Base-by-base conservation (phyloP, 2,113 vertebrate species). In the Oryzias woworae region DNA sequence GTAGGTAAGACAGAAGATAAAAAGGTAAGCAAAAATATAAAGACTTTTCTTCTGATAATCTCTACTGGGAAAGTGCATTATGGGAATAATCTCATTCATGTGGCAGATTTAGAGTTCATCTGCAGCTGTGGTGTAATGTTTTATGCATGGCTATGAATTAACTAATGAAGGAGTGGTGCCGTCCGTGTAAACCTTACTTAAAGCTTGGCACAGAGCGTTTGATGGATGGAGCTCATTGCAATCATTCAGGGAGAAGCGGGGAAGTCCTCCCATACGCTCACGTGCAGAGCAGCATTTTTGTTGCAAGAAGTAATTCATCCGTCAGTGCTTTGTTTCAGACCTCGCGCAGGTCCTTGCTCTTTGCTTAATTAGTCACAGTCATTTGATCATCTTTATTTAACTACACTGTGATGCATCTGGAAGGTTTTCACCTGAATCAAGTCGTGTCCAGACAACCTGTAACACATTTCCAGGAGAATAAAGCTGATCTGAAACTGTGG, bases 61-160 rank as follows among this genome's bases (percentile, higher is more conserved):
- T 18, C 7, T 48, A 18, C 47, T 17, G 60, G 28, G 53, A 53
- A 64, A 60, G 52, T 14, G 23, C 61, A 72, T 58, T 28, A 26
- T 52, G 42, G 23, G 36, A 22, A 28, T 73, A 46, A 74, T 82
- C 70, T 42, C 46, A 60, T 58, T 55, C 31, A 77, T 51, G 20
- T 57, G 76, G 55, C 62, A 80, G 80, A 84, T 87, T 87, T 82
- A 82, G 71, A 79, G 74, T 74, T 81, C 69, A 82, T 62, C 48
- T 24, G 51, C 63, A 73, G 71, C 62, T 69, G 46, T 81, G 75
- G 79, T 82, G 75, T 77, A 84, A 83, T 80, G 73, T 68, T 86
- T 85, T 78, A 87, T 82, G 80, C 71, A n/a, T 23, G 36, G 51
- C 68, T 52, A 82, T 90, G 81, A 88, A 81, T 87, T 66, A 81